Evolutionary conservation across 2,797 vertebrate species (phyloP).

Genomic region (Hyperoplus lanceolatus): DNA sequence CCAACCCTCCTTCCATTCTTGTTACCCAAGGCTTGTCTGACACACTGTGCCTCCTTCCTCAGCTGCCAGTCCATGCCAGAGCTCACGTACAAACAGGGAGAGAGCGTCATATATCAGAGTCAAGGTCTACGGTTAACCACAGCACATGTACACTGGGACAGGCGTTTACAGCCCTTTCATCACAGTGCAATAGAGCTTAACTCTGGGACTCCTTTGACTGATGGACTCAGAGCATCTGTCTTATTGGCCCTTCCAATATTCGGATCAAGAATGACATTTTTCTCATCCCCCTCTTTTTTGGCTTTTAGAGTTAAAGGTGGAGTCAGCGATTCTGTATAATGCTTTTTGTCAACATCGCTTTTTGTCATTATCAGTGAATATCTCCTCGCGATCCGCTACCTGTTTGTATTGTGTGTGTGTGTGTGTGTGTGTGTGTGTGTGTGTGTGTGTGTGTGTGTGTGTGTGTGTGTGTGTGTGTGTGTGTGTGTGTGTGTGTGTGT

Average conservation of each 20-base stretch:
- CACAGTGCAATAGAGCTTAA: constrained; percentile 55
- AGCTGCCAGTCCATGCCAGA: constrained; percentile 54
- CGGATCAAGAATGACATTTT: constrained; percentile 8
- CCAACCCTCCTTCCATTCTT: no score
- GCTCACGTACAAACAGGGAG: constrained; percentile 60
- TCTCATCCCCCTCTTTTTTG: neutral
- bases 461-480: no score
- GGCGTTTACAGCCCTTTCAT: constrained; percentile 69
- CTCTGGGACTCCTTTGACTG: constrained; percentile 18
- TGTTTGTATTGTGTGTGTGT: no score
- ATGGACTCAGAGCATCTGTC: constrained; percentile 7
- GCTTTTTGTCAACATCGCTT: no score
- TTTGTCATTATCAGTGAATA: no score
- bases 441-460: no score
- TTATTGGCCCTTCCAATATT: neutral
- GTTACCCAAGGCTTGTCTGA: neutral
- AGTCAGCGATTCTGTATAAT: no score
- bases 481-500: no score
- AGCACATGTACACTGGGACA: constrained; percentile 19
- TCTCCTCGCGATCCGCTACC: no score
- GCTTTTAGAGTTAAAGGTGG: neutral
- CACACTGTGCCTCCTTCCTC: constrained; percentile 30
- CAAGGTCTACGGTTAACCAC: constrained; percentile 32
- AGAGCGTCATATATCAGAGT: constrained; percentile 56
- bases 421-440: no score